A percentile compares a stretch with the other conserved stretches of the same genome.
phyloP scores from a whole-genome alignment of 2,113 vertebrate species.

The Chelonoidis abingdonii region DNA sequence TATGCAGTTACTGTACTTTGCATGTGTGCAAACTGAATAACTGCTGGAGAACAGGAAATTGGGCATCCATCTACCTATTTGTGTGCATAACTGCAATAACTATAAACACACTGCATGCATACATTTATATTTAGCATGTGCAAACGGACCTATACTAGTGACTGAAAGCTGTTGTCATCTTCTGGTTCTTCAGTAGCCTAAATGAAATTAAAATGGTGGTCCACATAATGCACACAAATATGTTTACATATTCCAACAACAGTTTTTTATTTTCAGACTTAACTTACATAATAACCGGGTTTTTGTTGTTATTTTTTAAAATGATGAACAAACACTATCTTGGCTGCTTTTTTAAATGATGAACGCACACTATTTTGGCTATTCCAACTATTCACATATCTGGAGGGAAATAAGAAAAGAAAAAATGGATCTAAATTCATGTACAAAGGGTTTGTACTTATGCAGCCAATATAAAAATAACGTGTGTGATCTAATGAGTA shows the following conservation, averaged over 20 bases:
- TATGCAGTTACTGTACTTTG: fast-evolving
- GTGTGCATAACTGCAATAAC: not conserved
- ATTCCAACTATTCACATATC: not conserved
- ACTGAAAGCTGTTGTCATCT: not conserved
- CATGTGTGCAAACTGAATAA: not conserved
- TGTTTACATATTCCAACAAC: not conserved
- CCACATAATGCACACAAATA: not conserved
- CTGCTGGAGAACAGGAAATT: not conserved
- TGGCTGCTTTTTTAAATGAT: fast-evolving
- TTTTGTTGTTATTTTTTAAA: not conserved
- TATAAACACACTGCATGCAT: not conserved
- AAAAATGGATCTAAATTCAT: not conserved
- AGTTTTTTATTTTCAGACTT: not conserved
- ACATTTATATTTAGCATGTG: not conserved
- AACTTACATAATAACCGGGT: not conserved
- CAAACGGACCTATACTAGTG: not conserved
- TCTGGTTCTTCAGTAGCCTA: not conserved
- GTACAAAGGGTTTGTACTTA: not conserved
- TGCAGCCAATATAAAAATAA: not conserved
- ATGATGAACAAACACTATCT: not conserved
- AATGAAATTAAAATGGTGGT: not conserved
- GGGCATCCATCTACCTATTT: not conserved
- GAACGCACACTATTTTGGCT: fast-evolving
- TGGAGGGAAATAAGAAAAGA: not conserved
- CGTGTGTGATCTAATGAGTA: not conserved